These are phyloP conservation scores for Ameiurus melas DNA, from an alignment of 2,113 vertebrate species.

Conservation along the genomic window DNA sequence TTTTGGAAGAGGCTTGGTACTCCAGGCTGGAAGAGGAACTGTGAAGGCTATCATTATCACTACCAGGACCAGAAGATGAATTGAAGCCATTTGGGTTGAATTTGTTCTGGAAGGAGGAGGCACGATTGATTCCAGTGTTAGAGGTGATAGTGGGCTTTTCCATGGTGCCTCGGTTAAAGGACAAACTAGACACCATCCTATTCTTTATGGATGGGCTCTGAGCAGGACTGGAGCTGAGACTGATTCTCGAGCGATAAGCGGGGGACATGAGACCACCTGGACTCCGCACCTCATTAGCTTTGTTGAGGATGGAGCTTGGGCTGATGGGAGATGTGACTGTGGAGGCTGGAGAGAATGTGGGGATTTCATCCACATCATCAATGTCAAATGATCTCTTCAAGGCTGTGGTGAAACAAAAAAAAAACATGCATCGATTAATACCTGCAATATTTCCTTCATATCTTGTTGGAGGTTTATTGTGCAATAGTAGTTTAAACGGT, in stretches of 20 bases:
- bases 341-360: slow-evolving; percentile 64
- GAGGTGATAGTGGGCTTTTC: slow-evolving; percentile 61
- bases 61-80: slow-evolving; percentile 68
- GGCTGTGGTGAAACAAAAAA: slow-evolving; percentile 66
- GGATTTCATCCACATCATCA: slow-evolving; percentile 74
- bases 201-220: slow-evolving; percentile 68
- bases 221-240: slow-evolving; percentile 57
- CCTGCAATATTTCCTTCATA: not conserved
- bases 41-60: slow-evolving; percentile 81
- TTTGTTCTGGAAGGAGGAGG: slow-evolving; percentile 76
- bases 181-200: slow-evolving; percentile 66
- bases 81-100: slow-evolving; percentile 68
- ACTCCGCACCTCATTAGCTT: slow-evolving; percentile 57
- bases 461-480: not conserved
- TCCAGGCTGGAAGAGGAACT: slow-evolving; percentile 85
- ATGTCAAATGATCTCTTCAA: slow-evolving; percentile 84
- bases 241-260: slow-evolving; percentile 58
- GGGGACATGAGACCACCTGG: slow-evolving; percentile 53
- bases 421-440: slow-evolving; percentile 16
- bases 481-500: not conserved
- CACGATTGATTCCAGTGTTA: slow-evolving; percentile 62
- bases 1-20: slow-evolving; percentile 64
- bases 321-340: slow-evolving; percentile 60
- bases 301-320: slow-evolving; percentile 61
- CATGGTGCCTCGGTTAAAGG: slow-evolving; percentile 73